A percentile compares a stretch with the other conserved stretches of the same genome.
Conservation (phyloP, 2,797 vertebrate genomes). For the Syngnathus rostellatus region DNA sequence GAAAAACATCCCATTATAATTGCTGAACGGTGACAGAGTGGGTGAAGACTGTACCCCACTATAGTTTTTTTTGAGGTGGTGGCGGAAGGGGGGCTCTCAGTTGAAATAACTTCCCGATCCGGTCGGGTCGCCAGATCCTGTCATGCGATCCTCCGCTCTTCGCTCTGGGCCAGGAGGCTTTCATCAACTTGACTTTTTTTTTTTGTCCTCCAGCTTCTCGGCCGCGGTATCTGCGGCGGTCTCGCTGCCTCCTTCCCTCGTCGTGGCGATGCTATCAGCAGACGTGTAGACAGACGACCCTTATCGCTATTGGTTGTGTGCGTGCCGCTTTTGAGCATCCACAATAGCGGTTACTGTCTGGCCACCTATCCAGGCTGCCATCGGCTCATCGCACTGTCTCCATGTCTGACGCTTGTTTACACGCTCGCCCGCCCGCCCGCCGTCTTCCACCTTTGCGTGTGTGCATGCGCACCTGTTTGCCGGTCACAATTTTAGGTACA, state of each 20-base stretch:
- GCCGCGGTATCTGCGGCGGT: conserved; percentile 2
- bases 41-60: no score
- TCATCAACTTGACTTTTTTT: conserved; percentile 28
- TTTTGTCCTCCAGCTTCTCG: conserved; percentile 6
- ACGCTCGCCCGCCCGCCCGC: background rate
- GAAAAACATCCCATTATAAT: no score
- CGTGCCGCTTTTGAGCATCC: conserved; percentile 52
- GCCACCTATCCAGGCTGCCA: conserved; percentile 34
- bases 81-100: background rate
- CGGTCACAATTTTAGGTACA: background rate
- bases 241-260: conserved; percentile 7
- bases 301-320: conserved; percentile 50
- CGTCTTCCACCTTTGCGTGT: background rate
- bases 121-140: conserved; percentile 58
- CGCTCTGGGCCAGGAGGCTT: conserved; percentile 15
- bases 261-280: conserved; percentile 36
- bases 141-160: conserved; percentile 35
- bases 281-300: conserved; percentile 50
- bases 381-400: conserved; percentile 25
- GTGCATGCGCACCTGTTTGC: background rate
- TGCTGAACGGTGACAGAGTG: no score
- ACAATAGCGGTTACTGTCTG: conserved; percentile 61
- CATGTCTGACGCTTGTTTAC: conserved; percentile 16
- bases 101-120: background rate
- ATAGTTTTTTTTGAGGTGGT: no score